Percentiles rank a stretch among this genome's conserved stretches.
Conservation (phyloP, 2,888 invertebrate genomes). For the Cosmopolites sordidus region DNA sequence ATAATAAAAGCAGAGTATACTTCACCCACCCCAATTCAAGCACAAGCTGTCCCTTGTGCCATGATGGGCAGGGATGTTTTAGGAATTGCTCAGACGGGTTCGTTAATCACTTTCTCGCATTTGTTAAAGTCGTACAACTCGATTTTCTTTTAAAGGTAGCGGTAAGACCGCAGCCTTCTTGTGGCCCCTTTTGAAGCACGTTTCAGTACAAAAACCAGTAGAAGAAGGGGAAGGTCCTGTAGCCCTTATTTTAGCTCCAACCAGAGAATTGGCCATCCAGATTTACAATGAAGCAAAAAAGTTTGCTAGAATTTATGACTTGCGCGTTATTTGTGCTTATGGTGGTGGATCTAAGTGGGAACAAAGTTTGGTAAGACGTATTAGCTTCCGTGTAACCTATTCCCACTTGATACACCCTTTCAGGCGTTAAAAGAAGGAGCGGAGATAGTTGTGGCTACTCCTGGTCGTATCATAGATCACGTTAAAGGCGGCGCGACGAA, state of each 20-base stretch:
- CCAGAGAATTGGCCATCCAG: conserved; percentile 94
- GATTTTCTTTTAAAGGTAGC: conserved; percentile 48
- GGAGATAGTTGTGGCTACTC: conserved; percentile 83
- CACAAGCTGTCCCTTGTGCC: conserved; percentile 89
- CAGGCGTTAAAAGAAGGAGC: conserved; percentile 90
- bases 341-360: conserved; percentile 99
- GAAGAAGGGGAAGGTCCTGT: conserved; percentile 89
- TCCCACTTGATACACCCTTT: too few species aligned
- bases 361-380: conserved; percentile 60
- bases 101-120: neutral
- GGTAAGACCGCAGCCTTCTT: conserved; percentile 98
- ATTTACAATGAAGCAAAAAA: conserved; percentile 91
- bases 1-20: conserved; percentile 93
- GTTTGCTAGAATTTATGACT: conserved; percentile 93
- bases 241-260: conserved; percentile 93
- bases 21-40: conserved; percentile 96
- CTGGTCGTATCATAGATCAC: conserved; percentile 95
- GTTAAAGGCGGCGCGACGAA: conserved; percentile 97
- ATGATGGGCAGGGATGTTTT: conserved; percentile 90
- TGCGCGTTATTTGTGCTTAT: conserved; percentile 89
- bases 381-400: neutral
- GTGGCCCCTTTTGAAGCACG: conserved; percentile 95
- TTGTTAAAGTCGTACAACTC: neutral
- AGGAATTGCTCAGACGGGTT: conserved; percentile 95
- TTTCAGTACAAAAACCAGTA: conserved; percentile 87